Evolutionary conservation across 1,140 invertebrate genomes (phyloP), one percentile per base, ranked within the genome.

Genomic region (Linepithema humile): DNA sequence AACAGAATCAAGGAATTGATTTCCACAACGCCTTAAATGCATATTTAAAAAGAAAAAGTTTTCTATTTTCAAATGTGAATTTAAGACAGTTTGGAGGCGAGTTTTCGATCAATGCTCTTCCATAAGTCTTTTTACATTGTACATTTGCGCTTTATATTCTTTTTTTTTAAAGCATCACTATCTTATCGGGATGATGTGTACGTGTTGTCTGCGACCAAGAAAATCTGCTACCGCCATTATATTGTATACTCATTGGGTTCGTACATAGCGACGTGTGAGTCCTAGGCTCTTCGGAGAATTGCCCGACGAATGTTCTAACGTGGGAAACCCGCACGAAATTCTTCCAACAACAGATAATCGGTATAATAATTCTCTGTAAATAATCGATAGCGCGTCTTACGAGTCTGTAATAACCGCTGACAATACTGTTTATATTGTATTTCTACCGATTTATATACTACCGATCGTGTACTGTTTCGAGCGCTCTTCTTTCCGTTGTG

Each of bases 51-150:
- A 12, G 15, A 45, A 45, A 45, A 38, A 17, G 2, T 23, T 45
- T 62, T 32, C 59, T 20, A n/a, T 26, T 74, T 20, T 38, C 3
- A 74, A 32, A 45, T 17, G 32, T 10, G 35, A 4, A 55, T 20
- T 55, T 20, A 48, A 48, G 29, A 26, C 3, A 12, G 29, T 65
- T 29, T 26, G 7, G 29, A 17, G 23, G 15, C 40, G 12, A 50
- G 17, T 45, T 23, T n/a, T 77, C 29, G 15, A 62, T 75, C 26
- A 17, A 88, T 62, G 84, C 80, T 88, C 86, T 89, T 88, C 83
- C 59, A 87, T 65, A 80, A 45, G 69, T 29, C 40, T 73, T 82
- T 87, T 85, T 82, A 87, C 82, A 82, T 70, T 86, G 70, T 82
- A 72, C 75, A 87, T 80, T 80, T 87, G 64, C 87, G 87, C 87